Base-by-base conservation (phyloP, 2,888 invertebrate genomes). In the Syrista parreyssii region DNA sequence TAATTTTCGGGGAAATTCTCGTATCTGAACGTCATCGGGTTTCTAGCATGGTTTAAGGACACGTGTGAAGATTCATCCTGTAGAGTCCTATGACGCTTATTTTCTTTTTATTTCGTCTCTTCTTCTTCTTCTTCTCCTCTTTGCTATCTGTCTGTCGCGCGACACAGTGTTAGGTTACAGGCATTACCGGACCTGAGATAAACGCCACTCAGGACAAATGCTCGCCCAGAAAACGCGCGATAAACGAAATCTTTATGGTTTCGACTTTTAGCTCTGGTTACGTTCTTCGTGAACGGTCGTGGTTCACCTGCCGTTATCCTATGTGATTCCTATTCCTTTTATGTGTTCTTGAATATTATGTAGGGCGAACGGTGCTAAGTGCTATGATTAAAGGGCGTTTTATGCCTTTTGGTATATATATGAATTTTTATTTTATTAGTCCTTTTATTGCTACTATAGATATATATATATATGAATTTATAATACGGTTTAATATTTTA, bases 161-260 rank as follows among this genome's bases (percentile, higher is more conserved):
- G 82, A 85, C 80, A 82, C 87, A 86, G 89, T 87, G 88, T 89
- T 86, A 84, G 87, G 88, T 89, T 89, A 88, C 88, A 86, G 85
- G 84, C 88, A 88, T 89, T 89, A 87, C 88, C 85, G 81, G 79
- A 79, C 81, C 75, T 80, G 84, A 88, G 86, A 88, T 88, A 86
- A 88, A 87, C 86, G 84, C 85, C 85, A 88, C 88, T 88, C 85
- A 85, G 83, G 82, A 88, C 88, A 84, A 87, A 88, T 88, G 88
- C 87, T 87, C 83, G 84, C 80, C 82, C 84, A 84, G 83, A 80
- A 86, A 84, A 84, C 80, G 83, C 82, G 82, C 83, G 88, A 89
- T 89, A 89, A 87, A 83, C 76, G 78, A 82, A 83, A 85, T 86
- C 86, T 86, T 85, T 84, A 86, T 81, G 82, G 86, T 83, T 78